phyloP scores from a whole-genome alignment of 2,797 vertebrate species.

The Ctenopoma multispine region DNA sequence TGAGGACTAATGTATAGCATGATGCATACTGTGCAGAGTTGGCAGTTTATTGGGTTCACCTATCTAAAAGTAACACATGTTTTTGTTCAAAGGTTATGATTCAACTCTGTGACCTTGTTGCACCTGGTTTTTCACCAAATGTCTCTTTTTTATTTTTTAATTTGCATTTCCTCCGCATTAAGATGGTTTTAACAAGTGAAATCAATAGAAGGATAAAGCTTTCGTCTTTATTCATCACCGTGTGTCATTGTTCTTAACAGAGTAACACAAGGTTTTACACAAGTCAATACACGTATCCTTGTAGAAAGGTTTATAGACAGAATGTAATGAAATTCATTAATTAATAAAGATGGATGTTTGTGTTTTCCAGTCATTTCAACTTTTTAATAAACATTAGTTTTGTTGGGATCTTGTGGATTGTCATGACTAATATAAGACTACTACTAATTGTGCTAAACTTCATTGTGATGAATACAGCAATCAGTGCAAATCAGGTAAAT shows the following conservation, averaged over 20 bases:
- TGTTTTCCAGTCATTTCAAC: background rate
- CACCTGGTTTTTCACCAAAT: no score
- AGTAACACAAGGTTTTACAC: background rate
- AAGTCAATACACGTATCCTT: conserved; percentile 6
- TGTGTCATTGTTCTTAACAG: conserved; percentile 4
- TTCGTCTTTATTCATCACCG: conserved; percentile 13
- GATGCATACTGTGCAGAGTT: background rate
- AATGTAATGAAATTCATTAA: background rate
- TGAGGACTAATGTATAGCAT: conserved; percentile 68
- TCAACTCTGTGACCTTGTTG: no score
- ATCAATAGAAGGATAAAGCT: conserved; percentile 24
- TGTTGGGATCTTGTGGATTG: background rate
- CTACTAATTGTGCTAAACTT: background rate
- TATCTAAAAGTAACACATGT: no score
- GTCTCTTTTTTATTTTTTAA: no score
- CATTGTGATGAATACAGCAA: conserved; percentile 15
- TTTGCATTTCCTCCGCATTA: background rate
- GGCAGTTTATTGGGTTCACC: no score
- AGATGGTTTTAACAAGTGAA: conserved; percentile 7
- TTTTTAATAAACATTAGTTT: background rate
- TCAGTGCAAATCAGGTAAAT: conserved; percentile 33
- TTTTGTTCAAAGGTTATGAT: no score
- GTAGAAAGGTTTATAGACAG: background rate
- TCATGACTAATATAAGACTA: background rate
- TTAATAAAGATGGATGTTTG: background rate